phyloP scores from a whole-genome alignment of 2,888 invertebrate genomes.

The Lacanobia wlatinum region DNA sequence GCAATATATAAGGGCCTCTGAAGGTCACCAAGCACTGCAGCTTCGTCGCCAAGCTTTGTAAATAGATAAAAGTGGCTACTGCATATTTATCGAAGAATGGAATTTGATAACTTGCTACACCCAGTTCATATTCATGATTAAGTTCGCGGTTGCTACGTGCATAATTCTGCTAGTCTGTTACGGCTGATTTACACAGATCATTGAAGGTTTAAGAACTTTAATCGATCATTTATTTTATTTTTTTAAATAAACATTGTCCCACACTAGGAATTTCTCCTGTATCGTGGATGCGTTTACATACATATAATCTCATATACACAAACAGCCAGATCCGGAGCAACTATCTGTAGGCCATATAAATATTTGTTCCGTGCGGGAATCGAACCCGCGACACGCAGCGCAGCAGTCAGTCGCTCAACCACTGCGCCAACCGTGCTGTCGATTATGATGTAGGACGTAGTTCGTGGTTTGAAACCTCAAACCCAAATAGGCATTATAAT shows the following conservation, averaged over 20 bases:
- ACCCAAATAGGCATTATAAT: not conserved
- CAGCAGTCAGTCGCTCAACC: no score
- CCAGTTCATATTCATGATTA: constrained; percentile 28
- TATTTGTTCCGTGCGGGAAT: no score
- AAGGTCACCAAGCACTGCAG: constrained; percentile 78
- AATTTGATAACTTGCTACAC: constrained; percentile 39
- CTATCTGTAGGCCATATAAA: no score
- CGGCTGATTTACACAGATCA: not conserved
- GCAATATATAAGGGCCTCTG: constrained; percentile 81
- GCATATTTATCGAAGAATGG: constrained; percentile 49
- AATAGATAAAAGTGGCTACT: constrained; percentile 51
- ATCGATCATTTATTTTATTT: no score
- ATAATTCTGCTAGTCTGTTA: constrained; percentile 1
- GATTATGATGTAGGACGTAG: not conserved
- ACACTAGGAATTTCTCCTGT: no score
- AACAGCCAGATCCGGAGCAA: no score
- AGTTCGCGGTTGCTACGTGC: constrained; percentile 6
- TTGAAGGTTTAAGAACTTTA: not conserved
- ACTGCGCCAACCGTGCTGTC: no score
- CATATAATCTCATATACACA: no score
- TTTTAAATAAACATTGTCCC: no score
- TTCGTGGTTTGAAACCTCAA: not conserved
- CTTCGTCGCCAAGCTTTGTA: constrained; percentile 56
- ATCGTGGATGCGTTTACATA: no score
- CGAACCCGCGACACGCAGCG: no score